A percentile compares a stretch with the other conserved stretches of the same genome.
These are phyloP conservation scores for Chrysolophus pictus DNA, from an alignment of 2,797 vertebrate species.

Conservation along the genomic window DNA sequence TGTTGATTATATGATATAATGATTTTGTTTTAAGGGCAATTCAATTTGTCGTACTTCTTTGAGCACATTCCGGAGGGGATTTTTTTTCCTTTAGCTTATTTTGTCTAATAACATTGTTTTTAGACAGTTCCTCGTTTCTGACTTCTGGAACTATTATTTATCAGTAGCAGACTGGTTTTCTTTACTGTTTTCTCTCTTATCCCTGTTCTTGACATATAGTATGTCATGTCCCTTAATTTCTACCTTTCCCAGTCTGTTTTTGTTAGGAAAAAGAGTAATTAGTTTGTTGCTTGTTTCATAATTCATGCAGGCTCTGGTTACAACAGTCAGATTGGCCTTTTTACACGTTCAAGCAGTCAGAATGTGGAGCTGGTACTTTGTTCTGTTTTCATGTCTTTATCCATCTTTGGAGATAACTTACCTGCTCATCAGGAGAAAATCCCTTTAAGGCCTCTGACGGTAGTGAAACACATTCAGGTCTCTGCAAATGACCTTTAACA, in stretches of 20 bases:
- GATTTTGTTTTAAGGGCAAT: not conserved
- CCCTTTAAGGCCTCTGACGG: not conserved
- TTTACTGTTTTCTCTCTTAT: constrained; percentile 6
- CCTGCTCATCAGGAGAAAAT: not conserved
- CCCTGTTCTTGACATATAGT: not conserved
- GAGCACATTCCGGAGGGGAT: not conserved
- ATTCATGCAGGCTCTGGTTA: not conserved
- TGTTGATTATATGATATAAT: not conserved
- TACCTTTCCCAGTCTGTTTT: not conserved
- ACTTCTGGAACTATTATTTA: constrained; percentile 14
- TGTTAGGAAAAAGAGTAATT: constrained; percentile 4
- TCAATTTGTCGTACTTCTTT: not conserved
- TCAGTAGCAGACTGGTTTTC: not conserved
- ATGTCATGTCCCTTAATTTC: not conserved
- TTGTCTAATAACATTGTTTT: not conserved
- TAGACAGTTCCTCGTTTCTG: not conserved
- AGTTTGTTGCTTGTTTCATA: not conserved
- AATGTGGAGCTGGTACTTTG: not conserved
- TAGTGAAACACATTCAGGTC: not conserved
- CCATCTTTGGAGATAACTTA: not conserved
- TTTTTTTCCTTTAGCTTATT: not conserved
- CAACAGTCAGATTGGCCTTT: not conserved
- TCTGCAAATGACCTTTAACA: not conserved
- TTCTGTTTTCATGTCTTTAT: not conserved
- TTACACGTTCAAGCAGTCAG: not conserved